Percentiles rank a stretch among this genome's conserved stretches.
These are phyloP conservation scores for Vombatus ursinus DNA, from an alignment of 2,113 vertebrate genomes.

Conservation along the genomic window DNA sequence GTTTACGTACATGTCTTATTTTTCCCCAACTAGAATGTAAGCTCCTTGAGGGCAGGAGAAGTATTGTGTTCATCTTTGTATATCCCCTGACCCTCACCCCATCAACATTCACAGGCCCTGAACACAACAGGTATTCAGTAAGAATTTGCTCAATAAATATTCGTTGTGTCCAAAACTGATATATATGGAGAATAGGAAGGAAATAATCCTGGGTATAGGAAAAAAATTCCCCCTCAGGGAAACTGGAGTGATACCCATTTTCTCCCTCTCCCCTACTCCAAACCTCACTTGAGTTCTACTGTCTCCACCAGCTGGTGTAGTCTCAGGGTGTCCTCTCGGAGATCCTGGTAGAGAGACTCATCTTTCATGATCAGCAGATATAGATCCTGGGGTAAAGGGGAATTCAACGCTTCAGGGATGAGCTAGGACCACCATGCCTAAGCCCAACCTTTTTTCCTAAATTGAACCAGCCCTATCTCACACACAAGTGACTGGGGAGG, in stretches of 20 bases:
- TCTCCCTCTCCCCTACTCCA: neutral
- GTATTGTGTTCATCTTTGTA: neutral
- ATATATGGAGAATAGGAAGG: neutral
- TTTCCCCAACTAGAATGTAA: neutral
- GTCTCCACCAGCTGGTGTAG: slow-evolving; percentile 91
- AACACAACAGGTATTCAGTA: neutral
- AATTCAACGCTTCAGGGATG: neutral
- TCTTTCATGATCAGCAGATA: slow-evolving; percentile 94
- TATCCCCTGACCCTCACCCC: neutral
- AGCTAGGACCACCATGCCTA: slow-evolving; percentile 10
- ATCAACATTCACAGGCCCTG: neutral
- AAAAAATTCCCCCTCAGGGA: neutral
- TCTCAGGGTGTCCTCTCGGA: slow-evolving; percentile 93
- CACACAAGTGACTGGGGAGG: neutral
- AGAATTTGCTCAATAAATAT: slow-evolving; percentile 8
- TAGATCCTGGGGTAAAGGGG: slow-evolving; percentile 85
- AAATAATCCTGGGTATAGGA: neutral
- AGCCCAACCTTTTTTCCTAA: neutral
- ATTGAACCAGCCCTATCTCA: neutral
- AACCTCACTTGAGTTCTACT: slow-evolving; percentile 85
- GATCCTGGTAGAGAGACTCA: slow-evolving; percentile 89
- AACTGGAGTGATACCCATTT: neutral
- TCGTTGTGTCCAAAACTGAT: neutral
- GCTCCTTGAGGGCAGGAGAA: neutral
- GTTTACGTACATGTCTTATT: neutral